Evolutionary conservation across 2,113 vertebrate genomes (phyloP).

Genomic region (Archocentrus centrarchus): DNA sequence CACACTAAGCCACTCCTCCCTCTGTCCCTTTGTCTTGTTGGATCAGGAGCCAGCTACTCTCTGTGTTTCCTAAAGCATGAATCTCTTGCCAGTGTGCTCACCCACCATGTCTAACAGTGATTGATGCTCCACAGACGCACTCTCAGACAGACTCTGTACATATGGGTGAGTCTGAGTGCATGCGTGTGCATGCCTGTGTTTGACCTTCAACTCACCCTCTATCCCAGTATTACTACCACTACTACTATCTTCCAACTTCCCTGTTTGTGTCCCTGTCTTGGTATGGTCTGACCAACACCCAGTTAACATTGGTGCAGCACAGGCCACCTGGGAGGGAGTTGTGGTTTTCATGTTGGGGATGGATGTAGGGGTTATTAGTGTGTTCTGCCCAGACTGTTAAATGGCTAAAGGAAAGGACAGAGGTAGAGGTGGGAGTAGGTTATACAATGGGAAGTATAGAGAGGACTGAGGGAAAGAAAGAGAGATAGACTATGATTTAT

Average conservation of each 20-base stretch:
- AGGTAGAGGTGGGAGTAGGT: constrained; percentile 7
- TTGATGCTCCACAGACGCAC: constrained; percentile 61
- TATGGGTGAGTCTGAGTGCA: neutral
- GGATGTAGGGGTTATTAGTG: constrained; percentile 13
- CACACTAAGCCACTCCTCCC: neutral
- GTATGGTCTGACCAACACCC: constrained; percentile 26
- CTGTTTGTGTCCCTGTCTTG: constrained; percentile 19
- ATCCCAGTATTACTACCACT: constrained; percentile 13
- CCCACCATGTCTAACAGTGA: constrained; percentile 74
- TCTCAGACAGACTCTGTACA: constrained; percentile 23
- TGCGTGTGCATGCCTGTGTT: constrained; percentile 27
- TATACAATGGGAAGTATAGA: neutral
- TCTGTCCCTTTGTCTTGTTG: constrained; percentile 49
- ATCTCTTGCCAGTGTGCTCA: constrained; percentile 63
- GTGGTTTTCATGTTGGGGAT: neutral
- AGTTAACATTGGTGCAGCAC: constrained; percentile 60
- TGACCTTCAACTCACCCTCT: constrained; percentile 75
- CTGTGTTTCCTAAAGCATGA: constrained; percentile 62
- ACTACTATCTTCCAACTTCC: constrained; percentile 21
- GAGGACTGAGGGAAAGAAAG: neutral
- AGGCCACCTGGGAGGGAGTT: constrained; percentile 42
- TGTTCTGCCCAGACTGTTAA: constrained; percentile 61
- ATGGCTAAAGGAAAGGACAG: constrained; percentile 38
- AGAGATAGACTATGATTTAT: neutral
- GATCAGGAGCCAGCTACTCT: constrained; percentile 51